Conservation (phyloP, 2,113 vertebrate species). For the Dascyllus trimaculatus region DNA sequence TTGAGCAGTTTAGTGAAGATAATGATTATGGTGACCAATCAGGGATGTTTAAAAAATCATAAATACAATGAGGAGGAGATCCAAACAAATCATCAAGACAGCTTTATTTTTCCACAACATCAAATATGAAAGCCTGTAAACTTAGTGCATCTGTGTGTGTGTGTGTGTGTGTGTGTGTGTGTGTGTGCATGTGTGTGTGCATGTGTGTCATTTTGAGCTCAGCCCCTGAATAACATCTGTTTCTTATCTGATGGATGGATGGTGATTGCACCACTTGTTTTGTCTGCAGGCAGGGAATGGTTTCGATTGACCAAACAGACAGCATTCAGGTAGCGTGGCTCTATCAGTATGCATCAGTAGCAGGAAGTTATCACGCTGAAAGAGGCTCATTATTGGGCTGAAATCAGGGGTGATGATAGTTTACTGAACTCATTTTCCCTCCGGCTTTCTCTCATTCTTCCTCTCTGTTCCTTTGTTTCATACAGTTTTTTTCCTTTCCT, state of each 20-base stretch:
- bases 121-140: conserved; percentile 51
- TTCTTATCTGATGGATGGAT: conserved; percentile 74
- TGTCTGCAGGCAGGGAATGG: conserved; percentile 73
- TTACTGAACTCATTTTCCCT: conserved; percentile 44
- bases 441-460: conserved; percentile 10
- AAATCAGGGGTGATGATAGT: conserved; percentile 69
- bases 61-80: conserved; percentile 47
- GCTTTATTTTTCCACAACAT: conserved; percentile 51
- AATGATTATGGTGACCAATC: conserved; percentile 57
- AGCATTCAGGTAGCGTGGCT: conserved; percentile 74
- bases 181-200: conserved; percentile 35
- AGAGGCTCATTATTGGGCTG: conserved; percentile 70
- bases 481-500: background rate
- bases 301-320: conserved; percentile 78
- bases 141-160: conserved; percentile 16
- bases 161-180: background rate
- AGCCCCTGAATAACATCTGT: conserved; percentile 65
- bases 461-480: conserved; percentile 17
- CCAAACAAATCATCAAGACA: conserved; percentile 57
- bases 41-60: conserved; percentile 59
- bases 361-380: conserved; percentile 72
- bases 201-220: conserved; percentile 52
- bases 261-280: conserved; percentile 76
- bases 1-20: conserved; percentile 51
- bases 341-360: conserved; percentile 72